Evolutionary conservation across 64 coral and sea anemone species (phyloP).

Genomic region (Montipora capricornis): DNA sequence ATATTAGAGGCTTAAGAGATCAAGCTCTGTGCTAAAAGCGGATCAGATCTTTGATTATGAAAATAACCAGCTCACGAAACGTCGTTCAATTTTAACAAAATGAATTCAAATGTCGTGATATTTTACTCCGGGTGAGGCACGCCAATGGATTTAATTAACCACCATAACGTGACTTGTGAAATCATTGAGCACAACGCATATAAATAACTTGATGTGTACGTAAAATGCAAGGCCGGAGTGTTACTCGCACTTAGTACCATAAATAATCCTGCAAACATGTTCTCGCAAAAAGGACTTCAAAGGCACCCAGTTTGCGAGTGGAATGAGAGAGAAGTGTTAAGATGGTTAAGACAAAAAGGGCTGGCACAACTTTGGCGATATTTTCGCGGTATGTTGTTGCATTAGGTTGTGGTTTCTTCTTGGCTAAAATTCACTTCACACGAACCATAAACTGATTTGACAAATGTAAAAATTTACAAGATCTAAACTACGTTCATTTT

Average conservation of each 20-base stretch:
- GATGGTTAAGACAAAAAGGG: conserved; percentile 36
- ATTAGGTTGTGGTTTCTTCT: neutral
- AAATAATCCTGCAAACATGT: neutral
- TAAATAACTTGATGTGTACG: neutral
- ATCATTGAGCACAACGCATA: neutral
- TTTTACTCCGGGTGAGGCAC: neutral
- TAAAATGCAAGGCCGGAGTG: neutral
- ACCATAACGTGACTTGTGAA: conserved; percentile 5
- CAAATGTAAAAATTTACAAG: neutral
- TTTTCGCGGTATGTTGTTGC: conserved; percentile 3
- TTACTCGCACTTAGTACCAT: no score
- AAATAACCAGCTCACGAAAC: neutral
- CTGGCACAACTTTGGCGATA: conserved; percentile 16
- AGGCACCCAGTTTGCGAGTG: conserved; percentile 22
- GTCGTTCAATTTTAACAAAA: neutral
- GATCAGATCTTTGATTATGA: neutral
- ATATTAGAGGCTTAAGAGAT: neutral
- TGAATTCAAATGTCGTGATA: neutral
- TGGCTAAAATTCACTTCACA: neutral
- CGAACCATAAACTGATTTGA: neutral
- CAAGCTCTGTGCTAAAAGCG: neutral
- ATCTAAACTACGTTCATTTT: neutral
- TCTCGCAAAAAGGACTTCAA: conserved; percentile 47
- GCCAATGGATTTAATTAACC: neutral
- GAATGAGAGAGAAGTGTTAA: conserved; percentile 36